Evolutionary conservation across 2,113 vertebrate genomes (phyloP).

Genomic region (Recurvirostra avosetta): DNA sequence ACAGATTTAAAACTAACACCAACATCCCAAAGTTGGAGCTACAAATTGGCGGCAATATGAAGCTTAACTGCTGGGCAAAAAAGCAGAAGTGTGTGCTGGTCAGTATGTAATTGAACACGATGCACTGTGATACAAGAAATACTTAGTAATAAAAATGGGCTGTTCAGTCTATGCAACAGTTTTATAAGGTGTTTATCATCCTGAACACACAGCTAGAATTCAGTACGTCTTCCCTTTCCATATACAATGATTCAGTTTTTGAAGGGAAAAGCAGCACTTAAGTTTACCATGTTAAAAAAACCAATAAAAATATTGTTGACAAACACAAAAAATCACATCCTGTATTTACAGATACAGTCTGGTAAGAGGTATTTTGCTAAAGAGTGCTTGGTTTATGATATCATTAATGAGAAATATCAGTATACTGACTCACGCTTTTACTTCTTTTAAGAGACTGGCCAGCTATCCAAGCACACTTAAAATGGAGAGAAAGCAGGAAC

Average conservation of each 20-base stretch:
- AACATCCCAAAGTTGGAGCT: background rate
- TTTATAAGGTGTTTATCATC: background rate
- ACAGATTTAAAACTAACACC: background rate
- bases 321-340: background rate
- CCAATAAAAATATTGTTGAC: background rate
- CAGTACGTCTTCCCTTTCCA: background rate
- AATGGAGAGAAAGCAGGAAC: background rate
- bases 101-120: background rate
- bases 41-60: background rate
- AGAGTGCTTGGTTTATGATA: background rate
- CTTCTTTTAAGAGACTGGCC: background rate
- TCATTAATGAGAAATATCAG: background rate
- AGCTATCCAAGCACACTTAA: background rate
- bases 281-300: background rate
- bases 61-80: background rate
- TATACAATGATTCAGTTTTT: background rate
- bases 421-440: background rate
- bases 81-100: background rate
- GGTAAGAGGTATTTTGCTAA: background rate
- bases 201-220: background rate
- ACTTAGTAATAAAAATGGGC: background rate
- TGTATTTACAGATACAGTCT: background rate
- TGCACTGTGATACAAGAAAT: background rate
- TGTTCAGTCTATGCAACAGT: background rate
- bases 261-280: background rate